phyloP scores from a whole-genome alignment of 2,888 invertebrate genomes.

The Celastrina argiolus region DNA sequence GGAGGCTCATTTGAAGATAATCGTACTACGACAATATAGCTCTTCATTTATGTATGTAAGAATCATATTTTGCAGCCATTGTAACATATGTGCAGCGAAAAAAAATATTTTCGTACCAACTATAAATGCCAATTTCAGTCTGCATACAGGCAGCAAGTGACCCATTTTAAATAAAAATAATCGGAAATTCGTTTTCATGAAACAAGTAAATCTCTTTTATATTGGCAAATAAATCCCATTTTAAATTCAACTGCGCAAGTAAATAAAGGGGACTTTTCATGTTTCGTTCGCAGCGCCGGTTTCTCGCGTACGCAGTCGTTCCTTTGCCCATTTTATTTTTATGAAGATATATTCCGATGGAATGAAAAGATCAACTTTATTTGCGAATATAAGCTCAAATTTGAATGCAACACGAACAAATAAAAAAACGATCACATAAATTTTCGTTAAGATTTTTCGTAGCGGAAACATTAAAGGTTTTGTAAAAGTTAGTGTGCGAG shows the following conservation, averaged over 20 bases:
- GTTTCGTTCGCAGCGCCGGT: slow-evolving; percentile 50
- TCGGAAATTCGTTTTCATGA: slow-evolving; percentile 38
- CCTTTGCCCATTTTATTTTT: slow-evolving; percentile 57
- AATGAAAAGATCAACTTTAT: slow-evolving; percentile 24
- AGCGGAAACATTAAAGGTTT: slow-evolving; percentile 6
- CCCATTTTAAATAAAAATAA: slow-evolving; percentile 27
- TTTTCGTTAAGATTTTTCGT: slow-evolving; percentile 15
- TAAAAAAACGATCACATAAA: slow-evolving; percentile 20
- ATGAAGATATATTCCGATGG: slow-evolving; percentile 53
- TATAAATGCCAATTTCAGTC: slow-evolving; percentile 16
- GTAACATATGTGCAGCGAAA: not conserved
- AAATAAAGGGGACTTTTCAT: slow-evolving; percentile 62
- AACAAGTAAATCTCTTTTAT: slow-evolving; percentile 48
- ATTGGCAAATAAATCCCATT: slow-evolving; percentile 65
- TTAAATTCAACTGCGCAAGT: slow-evolving; percentile 60
- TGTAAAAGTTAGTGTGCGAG: not conserved
- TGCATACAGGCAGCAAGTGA: slow-evolving; percentile 18
- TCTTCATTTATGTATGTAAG: not conserved
- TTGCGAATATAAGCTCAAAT: slow-evolving; percentile 18
- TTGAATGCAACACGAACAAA: slow-evolving; percentile 21
- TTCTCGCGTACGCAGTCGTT: slow-evolving; percentile 48
- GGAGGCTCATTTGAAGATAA: too few relatives aligned
- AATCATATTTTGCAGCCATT: not conserved
- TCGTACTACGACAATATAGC: not conserved
- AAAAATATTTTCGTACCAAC: slow-evolving; percentile 2